phyloP scores from a whole-genome alignment of 2,797 vertebrate genomes.

The Prionace glauca region DNA sequence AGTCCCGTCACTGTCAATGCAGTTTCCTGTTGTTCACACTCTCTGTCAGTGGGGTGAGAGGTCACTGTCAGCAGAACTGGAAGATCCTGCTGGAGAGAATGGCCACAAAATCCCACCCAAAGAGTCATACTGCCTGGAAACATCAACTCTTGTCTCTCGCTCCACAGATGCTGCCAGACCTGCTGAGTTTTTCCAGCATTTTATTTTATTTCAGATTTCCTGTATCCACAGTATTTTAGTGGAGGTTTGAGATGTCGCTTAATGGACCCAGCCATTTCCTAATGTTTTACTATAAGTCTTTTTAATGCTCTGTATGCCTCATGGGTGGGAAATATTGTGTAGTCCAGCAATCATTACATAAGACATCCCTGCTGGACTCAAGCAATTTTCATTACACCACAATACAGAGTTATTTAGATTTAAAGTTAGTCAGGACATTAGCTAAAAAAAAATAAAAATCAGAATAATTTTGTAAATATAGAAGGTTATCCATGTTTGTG shows the following conservation, averaged over 20 bases:
- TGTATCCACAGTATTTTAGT: too few relatives aligned
- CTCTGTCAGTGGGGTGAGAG: too few relatives aligned
- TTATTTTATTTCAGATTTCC: too few relatives aligned
- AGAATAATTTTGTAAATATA: background rate
- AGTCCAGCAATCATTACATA: background rate
- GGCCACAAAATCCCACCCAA: too few relatives aligned
- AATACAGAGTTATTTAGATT: background rate
- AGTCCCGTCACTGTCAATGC: too few relatives aligned
- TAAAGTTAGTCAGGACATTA: background rate
- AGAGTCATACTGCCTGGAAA: too few relatives aligned
- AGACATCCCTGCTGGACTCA: background rate
- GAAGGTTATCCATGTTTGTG: background rate
- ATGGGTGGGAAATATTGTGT: background rate
- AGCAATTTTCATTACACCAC: background rate
- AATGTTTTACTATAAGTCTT: background rate
- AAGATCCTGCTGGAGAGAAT: too few relatives aligned
- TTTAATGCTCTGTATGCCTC: background rate
- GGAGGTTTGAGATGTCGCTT: background rate
- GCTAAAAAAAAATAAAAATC: background rate
- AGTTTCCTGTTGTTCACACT: too few relatives aligned
- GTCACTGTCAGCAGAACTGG: too few relatives aligned
- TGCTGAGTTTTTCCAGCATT: too few relatives aligned
- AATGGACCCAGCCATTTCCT: background rate
- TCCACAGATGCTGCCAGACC: too few relatives aligned
- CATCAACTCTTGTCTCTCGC: too few relatives aligned